phyloP scores from a whole-genome alignment of 1,140 invertebrate species.

The Drosophila ercepeae region DNA sequence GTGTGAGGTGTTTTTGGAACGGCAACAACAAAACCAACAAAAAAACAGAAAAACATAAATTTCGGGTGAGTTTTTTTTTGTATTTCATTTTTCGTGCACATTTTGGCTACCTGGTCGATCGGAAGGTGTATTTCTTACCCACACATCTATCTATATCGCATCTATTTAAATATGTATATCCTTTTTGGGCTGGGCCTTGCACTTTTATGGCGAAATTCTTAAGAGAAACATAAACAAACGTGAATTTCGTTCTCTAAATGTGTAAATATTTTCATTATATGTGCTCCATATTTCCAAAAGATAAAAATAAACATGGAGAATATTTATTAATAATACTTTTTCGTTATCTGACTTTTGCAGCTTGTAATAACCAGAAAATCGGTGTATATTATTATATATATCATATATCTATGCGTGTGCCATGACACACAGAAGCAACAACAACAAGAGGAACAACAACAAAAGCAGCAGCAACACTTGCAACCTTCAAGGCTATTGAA shows the following conservation, averaged over 20 bases:
- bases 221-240: neutral
- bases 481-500: slow-evolving; percentile 47
- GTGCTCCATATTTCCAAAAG: neutral
- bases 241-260: too few relatives aligned
- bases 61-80: slow-evolving; percentile 48
- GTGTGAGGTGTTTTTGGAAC: slow-evolving; percentile 46
- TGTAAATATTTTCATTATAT: too few relatives aligned
- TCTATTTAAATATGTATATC: neutral
- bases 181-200: slow-evolving; percentile 31
- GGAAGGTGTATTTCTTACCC: slow-evolving; percentile 7
- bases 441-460: slow-evolving; percentile 23
- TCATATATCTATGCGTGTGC: slow-evolving; percentile 50
- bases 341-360: slow-evolving; percentile 60
- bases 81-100: too few relatives aligned
- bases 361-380: slow-evolving; percentile 45
- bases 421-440: slow-evolving; percentile 64
- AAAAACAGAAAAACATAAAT: slow-evolving; percentile 36
- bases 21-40: slow-evolving; percentile 22
- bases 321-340: slow-evolving; percentile 24
- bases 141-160: neutral
- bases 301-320: neutral
- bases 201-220: neutral
- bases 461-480: slow-evolving; percentile 28
- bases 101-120: slow-evolving; percentile 43
- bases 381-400: slow-evolving; percentile 53